phyloP scores from a whole-genome alignment of 2,797 vertebrate species.

The Epinephelus awoara region DNA sequence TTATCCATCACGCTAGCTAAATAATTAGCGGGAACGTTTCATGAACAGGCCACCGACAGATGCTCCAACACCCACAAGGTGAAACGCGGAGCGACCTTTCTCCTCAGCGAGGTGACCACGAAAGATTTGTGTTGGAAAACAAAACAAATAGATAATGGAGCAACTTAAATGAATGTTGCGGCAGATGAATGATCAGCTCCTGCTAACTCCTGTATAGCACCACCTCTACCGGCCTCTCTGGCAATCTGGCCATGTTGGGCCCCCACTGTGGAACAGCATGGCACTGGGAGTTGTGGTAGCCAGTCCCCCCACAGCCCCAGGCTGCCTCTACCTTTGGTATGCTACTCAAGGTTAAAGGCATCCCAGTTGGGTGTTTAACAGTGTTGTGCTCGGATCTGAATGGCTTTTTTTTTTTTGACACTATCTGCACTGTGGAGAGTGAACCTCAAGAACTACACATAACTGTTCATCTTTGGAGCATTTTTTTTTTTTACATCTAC shows the following conservation, averaged over 20 bases:
- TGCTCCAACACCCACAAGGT: conserved; percentile 62
- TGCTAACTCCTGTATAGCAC: conserved; percentile 48
- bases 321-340: conserved; percentile 84
- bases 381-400: conserved; percentile 58
- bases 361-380: conserved; percentile 83
- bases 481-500: conserved; percentile 57
- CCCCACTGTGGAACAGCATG: conserved; percentile 83
- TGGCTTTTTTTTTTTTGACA: conserved; percentile 38
- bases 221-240: conserved; percentile 69
- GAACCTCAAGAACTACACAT: conserved; percentile 42
- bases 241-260: conserved; percentile 81
- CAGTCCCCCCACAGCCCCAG: conserved; percentile 76
- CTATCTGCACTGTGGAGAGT: conserved; percentile 53
- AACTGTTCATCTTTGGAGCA: conserved; percentile 50
- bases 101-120: conserved; percentile 42
- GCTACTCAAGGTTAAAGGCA: conserved; percentile 85
- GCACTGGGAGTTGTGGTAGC: conserved; percentile 79
- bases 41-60: conserved; percentile 57
- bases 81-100: conserved; percentile 16
- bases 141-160: conserved; percentile 72
- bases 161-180: conserved; percentile 55
- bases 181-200: conserved; percentile 68
- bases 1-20: conserved; percentile 69
- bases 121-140: conserved; percentile 48
- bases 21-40: conserved; percentile 67